Base-by-base conservation (phyloP, 2,113 vertebrate species). In the Rhinoderma darwinii region DNA sequence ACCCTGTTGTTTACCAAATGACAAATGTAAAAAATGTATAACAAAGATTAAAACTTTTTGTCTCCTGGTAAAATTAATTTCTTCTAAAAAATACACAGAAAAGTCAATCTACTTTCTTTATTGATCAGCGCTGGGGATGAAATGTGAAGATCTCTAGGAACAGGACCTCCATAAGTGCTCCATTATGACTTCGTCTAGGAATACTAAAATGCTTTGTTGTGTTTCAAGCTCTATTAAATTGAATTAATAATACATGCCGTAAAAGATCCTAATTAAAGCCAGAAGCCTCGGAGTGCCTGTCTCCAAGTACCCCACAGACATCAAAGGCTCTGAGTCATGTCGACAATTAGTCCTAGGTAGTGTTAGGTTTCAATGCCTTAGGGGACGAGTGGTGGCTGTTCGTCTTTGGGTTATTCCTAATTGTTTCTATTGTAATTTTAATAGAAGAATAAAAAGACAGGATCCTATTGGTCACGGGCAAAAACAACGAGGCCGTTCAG, bases 161-260 rank as follows among this genome's bases (percentile, higher is more conserved):
- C 37, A 80, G 22, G 35, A 35, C 63, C 30, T 39, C 61, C 11
- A 39, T 86, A 86, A 80, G 51, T 80, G 76, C 44, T 51, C 32
- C 84, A 41, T 86, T 80, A 86, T 72, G 25, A 41, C 54, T 30
- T 44, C 25, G 44, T 59, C 77, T 43, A 43, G 63, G 44, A 86
- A 68, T 54, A 50, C 35, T 72, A 56, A 86, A 54, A 59, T 39
- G 77, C 84, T 80, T 81, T 86, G 76, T 79, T 81, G 77, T 79
- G 32, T 61, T 81, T 81, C 39, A 54, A 44, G 66, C 84, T 51
- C 63, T 81, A 81, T 86, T 80, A 86, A 68, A 73, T 81, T 27
- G 44, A 81, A 86, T 86, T 86, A 86, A 86, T 86, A 86, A 81
- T 86, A 81, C 77, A 86, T 86, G 66, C 77, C 50, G 63, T 86